phyloP scores from a whole-genome alignment of 2,888 invertebrate species.

The Chrysomela aeneicollis region DNA sequence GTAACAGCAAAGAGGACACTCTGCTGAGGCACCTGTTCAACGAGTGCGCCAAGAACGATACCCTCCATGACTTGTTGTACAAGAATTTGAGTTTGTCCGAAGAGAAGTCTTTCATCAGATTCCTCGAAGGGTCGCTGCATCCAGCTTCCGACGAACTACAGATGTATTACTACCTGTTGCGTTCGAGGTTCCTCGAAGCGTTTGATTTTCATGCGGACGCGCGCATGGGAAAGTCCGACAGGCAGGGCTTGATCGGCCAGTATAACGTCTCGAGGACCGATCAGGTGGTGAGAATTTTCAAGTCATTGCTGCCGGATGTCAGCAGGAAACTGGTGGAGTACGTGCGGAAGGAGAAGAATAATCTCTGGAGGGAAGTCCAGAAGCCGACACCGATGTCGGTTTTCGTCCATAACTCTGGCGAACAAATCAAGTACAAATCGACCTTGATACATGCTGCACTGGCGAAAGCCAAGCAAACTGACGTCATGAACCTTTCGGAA shows the following conservation, averaged over 20 bases:
- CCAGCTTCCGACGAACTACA: constrained; percentile 71
- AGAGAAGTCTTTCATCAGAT: constrained; percentile 73
- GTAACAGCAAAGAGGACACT: constrained; percentile 58
- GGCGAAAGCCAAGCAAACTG: constrained; percentile 63
- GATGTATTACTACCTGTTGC: constrained; percentile 74
- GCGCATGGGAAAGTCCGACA: constrained; percentile 40
- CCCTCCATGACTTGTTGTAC: constrained; percentile 69
- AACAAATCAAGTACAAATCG: constrained; percentile 61
- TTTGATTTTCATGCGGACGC: constrained; percentile 63
- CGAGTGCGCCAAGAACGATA: constrained; percentile 67
- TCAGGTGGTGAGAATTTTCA: constrained; percentile 50
- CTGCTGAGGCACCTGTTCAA: constrained; percentile 70
- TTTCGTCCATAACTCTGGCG: constrained; percentile 60
- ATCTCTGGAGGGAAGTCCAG: constrained; percentile 56
- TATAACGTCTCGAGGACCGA: constrained; percentile 46
- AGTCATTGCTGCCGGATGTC: constrained; percentile 52
- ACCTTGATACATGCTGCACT: constrained; percentile 62
- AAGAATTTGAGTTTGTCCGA: constrained; percentile 70
- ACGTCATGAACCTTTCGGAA: constrained; percentile 55
- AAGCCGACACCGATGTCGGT: constrained; percentile 69
- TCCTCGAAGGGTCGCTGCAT: constrained; percentile 66
- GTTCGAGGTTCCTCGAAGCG: constrained; percentile 67
- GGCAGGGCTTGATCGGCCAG: constrained; percentile 53
- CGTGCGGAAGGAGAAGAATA: constrained; percentile 49
- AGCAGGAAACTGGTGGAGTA: constrained; percentile 52